Base-by-base conservation (phyloP, 35 echinoderm and acorn worm species). In the Diadema setosum region DNA sequence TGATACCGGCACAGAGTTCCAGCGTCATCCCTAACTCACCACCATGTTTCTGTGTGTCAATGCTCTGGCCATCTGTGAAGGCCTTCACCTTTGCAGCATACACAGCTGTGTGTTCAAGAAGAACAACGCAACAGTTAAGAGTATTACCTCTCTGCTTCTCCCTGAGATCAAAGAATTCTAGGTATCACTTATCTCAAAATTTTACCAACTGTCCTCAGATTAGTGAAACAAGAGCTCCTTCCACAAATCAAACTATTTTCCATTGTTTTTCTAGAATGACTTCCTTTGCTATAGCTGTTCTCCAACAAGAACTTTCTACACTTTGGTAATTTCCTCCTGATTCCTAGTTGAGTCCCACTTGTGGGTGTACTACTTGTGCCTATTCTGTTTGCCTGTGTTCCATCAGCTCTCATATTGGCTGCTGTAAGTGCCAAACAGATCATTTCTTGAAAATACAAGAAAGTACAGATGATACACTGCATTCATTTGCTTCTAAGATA, bases 1-100 rank as follows among this genome's bases (percentile, higher is more conserved):
- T 70, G 41, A 93, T 88, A 23, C 91, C 91, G 49, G 91, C 91
- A 84, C 91, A 93, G 23, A 93, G 86, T 88, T 93, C 91, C 88
- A 70, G 58, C 46, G 59, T 88, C 57, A 93, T 82, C 25, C 91
- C 91, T 33, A 40, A 23, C 18, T 35, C 18, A 24, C 85, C 85
- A 88, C 75, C 73, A 63, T 82, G 64, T n/a, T 93, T 57, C 16
- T 4, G 3, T 16, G 86, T 88, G 58, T 93, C 91, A 5, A 93
- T 45, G 20, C 3, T 74, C 27, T 84, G 82, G 16, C 89, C 89
- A 31, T 42, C 91, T 25, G 55, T 74, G 48, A 42, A 45, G 30
- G 85, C 85, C 20, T 88, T 20, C 27, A 83, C 49, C 42, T 70
- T 83, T 17, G 85, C 42, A 32, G 85, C 91, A 82, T 82, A 93